Evolutionary conservation across 2,888 invertebrate species (phyloP).

Genomic region (Odontocolon sp.): DNA sequence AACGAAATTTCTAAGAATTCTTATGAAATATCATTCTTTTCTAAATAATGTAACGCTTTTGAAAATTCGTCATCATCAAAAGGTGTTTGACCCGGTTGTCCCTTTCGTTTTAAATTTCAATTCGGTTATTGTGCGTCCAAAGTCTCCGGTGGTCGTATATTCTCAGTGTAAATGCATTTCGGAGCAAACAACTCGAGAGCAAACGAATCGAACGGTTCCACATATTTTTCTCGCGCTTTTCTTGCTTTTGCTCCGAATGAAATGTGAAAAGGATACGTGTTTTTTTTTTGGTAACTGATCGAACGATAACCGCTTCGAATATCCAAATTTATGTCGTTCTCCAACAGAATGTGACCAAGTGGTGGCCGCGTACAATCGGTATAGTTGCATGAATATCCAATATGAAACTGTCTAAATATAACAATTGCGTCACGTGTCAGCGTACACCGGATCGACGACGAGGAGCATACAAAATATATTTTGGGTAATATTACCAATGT

Average conservation of each 20-base stretch:
- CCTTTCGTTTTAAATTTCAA: conserved; percentile 10
- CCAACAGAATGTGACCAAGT: neutral
- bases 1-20: conserved; percentile 29
- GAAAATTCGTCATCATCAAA: conserved; percentile 35
- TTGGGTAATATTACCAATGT: too few species aligned
- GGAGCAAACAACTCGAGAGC: conserved; percentile 16
- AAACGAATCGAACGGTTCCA: conserved; percentile 8
- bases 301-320: neutral
- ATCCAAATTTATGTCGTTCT: conserved; percentile 20
- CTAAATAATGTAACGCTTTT: conserved; percentile 4
- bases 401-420: neutral
- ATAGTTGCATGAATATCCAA: conserved; percentile 5
- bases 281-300: neutral
- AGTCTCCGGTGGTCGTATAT: neutral
- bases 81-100: conserved; percentile 23
- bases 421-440: conserved; percentile 24
- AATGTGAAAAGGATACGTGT: conserved; percentile 10
- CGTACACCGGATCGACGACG: neutral
- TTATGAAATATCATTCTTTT: conserved; percentile 21
- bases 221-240: neutral
- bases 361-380: conserved; percentile 16
- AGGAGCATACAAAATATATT: conserved; percentile 11
- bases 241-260: neutral
- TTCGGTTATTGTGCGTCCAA: conserved; percentile 18
- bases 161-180: conserved; percentile 2